These are phyloP conservation scores for Amphipoea oculea DNA, from an alignment of 2,888 invertebrate genomes.

Conservation along the genomic window DNA sequence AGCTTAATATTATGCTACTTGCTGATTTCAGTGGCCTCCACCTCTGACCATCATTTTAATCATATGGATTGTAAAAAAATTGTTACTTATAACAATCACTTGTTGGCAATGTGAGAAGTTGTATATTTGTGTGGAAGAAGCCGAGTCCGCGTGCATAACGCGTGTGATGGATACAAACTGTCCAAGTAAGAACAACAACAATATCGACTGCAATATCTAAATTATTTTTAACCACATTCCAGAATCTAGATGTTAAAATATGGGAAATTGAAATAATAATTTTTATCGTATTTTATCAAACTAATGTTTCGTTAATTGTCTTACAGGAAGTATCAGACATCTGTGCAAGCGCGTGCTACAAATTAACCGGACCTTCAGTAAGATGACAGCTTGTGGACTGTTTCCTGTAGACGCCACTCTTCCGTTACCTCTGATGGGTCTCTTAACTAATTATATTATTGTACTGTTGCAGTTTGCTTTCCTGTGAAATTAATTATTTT, in stretches of 20 bases:
- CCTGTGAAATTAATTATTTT: neutral
- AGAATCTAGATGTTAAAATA: neutral
- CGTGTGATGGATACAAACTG: slow-evolving; percentile 5
- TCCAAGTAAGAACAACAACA: neutral
- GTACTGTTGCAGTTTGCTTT: slow-evolving; percentile 21
- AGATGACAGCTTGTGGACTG: slow-evolving; percentile 27
- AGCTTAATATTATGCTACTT: neutral
- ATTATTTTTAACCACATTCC: no score
- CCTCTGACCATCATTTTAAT: accelerated
- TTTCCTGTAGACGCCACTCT: slow-evolving; percentile 30
- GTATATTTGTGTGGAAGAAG: slow-evolving; percentile 14
- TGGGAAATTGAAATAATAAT: neutral
- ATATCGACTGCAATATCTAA: no score
- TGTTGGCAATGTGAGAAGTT: slow-evolving; percentile 26
- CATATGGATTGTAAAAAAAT: neutral
- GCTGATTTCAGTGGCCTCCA: neutral
- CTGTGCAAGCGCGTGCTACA: slow-evolving; percentile 26
- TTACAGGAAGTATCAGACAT: neutral
- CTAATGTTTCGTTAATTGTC: neutral
- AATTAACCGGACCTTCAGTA: slow-evolving; percentile 28
- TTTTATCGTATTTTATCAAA: neutral
- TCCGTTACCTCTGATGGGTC: neutral
- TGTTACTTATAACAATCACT: neutral
- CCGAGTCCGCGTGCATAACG: neutral
- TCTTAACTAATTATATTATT: neutral